phyloP scores from a whole-genome alignment of 2,888 invertebrate species.

The Gonocerus acuteangulatus region DNA sequence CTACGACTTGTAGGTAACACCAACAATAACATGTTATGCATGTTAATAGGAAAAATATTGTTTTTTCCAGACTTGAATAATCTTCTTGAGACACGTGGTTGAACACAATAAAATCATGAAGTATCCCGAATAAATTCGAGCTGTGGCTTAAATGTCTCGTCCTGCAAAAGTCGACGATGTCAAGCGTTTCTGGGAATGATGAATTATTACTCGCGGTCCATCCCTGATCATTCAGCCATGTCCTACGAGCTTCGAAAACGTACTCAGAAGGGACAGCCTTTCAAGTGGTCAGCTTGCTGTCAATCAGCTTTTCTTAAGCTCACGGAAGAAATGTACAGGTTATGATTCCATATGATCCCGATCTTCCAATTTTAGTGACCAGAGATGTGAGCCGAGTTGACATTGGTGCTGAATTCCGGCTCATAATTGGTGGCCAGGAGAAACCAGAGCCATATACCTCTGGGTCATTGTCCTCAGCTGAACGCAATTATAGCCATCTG shows the following conservation, averaged over 20 bases:
- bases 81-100: neutral
- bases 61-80: too few species aligned
- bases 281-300: constrained; percentile 33
- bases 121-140: constrained; percentile 26
- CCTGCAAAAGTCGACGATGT: constrained; percentile 31
- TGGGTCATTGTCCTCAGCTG: constrained; percentile 38
- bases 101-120: constrained; percentile 24
- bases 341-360: constrained; percentile 35
- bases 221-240: constrained; percentile 31
- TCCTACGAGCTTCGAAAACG: constrained; percentile 33
- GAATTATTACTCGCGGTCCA: too few species aligned
- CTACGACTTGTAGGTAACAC: too few species aligned
- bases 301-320: constrained; percentile 36
- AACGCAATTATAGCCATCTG: constrained; percentile 40
- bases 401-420: constrained; percentile 27
- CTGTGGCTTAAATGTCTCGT: constrained; percentile 25
- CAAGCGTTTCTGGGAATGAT: constrained; percentile 28
- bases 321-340: constrained; percentile 36
- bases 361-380: constrained; percentile 33
- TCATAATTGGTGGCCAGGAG: constrained; percentile 3
- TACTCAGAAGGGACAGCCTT: constrained; percentile 29
- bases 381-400: constrained; percentile 32
- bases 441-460: constrained; percentile 30
- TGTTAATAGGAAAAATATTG: too few species aligned
- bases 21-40: too few species aligned